Evolutionary conservation across 2,888 invertebrate species (phyloP).

Genomic region (Muscina levida): DNA sequence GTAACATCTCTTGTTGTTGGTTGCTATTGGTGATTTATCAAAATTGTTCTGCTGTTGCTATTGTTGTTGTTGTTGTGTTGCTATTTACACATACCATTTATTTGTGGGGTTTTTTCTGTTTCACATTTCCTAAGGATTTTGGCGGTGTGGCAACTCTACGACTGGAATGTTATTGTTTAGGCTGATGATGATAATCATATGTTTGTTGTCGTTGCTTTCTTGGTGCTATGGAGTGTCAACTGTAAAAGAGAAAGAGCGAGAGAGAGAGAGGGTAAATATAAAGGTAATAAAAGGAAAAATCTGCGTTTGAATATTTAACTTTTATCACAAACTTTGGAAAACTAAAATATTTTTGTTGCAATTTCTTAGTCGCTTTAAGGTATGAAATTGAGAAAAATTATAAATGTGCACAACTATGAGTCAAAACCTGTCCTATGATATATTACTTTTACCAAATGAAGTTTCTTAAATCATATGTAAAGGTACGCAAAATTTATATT

Average conservation of each 20-base stretch:
- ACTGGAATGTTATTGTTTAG: slow-evolving; percentile 49
- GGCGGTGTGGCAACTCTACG: slow-evolving; percentile 33
- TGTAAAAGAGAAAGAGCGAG: slow-evolving; percentile 34
- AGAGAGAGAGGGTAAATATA: no score
- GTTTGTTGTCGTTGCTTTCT: slow-evolving; percentile 29
- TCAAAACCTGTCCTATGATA: no score
- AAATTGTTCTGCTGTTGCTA: neutral
- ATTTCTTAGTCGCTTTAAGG: no score
- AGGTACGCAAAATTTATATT: no score
- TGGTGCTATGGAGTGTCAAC: slow-evolving; percentile 4
- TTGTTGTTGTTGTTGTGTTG: neutral
- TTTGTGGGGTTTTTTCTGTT: slow-evolving; percentile 16
- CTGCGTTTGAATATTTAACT: no score
- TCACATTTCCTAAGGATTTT: slow-evolving; percentile 35
- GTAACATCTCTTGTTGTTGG: slow-evolving; percentile 48
- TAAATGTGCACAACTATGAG: no score
- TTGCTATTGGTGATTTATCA: no score
- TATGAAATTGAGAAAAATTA: no score
- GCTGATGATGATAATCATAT: slow-evolving; percentile 30
- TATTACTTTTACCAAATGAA: no score
- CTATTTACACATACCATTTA: slow-evolving; percentile 19
- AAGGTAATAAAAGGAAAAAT: no score
- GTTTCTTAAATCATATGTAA: no score
- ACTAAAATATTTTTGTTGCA: neutral
- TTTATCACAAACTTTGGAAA: no score